Evolutionary conservation across 2,888 invertebrate species (phyloP), one percentile per base, ranked within the genome.

Genomic region (Nyleta sp.): DNA sequence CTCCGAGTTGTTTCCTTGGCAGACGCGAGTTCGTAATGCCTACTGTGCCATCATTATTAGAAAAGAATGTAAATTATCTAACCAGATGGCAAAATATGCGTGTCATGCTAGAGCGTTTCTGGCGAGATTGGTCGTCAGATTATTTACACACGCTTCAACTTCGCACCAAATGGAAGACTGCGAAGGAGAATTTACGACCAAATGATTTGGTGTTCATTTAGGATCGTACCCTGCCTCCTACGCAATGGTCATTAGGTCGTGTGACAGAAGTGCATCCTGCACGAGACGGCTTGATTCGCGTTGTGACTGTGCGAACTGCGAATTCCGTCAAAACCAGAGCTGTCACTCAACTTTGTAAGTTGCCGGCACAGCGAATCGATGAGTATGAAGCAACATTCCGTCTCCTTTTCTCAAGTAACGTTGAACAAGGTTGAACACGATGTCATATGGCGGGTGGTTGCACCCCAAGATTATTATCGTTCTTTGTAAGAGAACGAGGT

Each of bases 1-100:
- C 81, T 1, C 84, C 84, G 1, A 81, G 81, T 10, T 81, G 82
- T 64, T 82, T 82, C 44, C n/a, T 65, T 82, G 18, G 74, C 81
- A 7, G 82, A 83, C 75, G 18, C n/a, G n/a, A 80, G 2, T 28
- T 70, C 11, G 64, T 78, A 2, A 13, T 78, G 3, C 72, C 71
- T 7, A 20, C 42, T 7, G 78, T 77, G 40, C 75, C 71, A 8
- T 55, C 83, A n/a, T 65, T 76, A 2, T 74, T n/a, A n/a, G n/a
- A n/a, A n/a, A n/a, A n/a, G n/a, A n/a, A n/a, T n/a, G n/a, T n/a
- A n/a, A n/a, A n/a, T n/a, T n/a, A n/a, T n/a, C n/a, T n/a, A n/a
- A n/a, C n/a, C n/a, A n/a, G 80, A 2, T 84, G 81, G 80, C 80
- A 82, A 53, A 52, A 40, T 1, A 59, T 83, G 1, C 75, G 67